A percentile compares a stretch with the other conserved stretches of the same genome.
Evolutionary conservation across 2,888 invertebrate genomes (phyloP).

Genomic region (Nebria brevicollis): DNA sequence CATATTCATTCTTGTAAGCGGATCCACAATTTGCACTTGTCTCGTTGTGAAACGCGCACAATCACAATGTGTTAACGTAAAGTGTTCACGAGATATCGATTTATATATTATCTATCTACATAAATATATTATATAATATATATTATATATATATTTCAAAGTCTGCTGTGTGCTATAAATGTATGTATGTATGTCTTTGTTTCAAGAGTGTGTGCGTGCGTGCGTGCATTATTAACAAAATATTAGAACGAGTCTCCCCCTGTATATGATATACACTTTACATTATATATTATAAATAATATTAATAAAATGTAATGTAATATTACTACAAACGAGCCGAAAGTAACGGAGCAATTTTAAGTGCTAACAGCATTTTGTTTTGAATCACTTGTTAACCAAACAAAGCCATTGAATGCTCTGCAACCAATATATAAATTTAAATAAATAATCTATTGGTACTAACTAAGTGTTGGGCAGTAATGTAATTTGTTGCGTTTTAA

Average conservation of each 20-base stretch:
- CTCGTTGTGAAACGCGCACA: conserved; percentile 50
- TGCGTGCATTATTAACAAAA: conserved; percentile 16
- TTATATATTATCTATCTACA: conserved; percentile 32
- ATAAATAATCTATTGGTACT: background rate
- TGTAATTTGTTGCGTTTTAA: background rate
- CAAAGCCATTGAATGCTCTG: background rate
- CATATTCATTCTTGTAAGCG: background rate
- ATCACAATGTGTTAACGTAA: conserved; percentile 63
- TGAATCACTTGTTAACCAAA: conserved; percentile 19
- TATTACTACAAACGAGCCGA: conserved; percentile 7
- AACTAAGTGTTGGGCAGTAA: too few relatives aligned
- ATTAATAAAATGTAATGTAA: conserved; percentile 23
- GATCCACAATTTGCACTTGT: conserved; percentile 29
- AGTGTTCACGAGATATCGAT: conserved; percentile 56
- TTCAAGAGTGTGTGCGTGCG: conserved; percentile 37
- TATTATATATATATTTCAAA: conserved; percentile 33
- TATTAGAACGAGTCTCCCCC: conserved; percentile 47
- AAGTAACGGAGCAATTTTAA: conserved; percentile 34
- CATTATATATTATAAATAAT: background rate
- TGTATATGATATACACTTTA: conserved; percentile 11
- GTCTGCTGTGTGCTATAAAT: conserved; percentile 51
- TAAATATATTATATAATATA: conserved; percentile 45
- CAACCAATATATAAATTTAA: too few relatives aligned
- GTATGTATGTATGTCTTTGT: conserved; percentile 49
- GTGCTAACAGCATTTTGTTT: conserved; percentile 38